phyloP scores from a whole-genome alignment of 2,888 invertebrate species.

The Torymus auratus region DNA sequence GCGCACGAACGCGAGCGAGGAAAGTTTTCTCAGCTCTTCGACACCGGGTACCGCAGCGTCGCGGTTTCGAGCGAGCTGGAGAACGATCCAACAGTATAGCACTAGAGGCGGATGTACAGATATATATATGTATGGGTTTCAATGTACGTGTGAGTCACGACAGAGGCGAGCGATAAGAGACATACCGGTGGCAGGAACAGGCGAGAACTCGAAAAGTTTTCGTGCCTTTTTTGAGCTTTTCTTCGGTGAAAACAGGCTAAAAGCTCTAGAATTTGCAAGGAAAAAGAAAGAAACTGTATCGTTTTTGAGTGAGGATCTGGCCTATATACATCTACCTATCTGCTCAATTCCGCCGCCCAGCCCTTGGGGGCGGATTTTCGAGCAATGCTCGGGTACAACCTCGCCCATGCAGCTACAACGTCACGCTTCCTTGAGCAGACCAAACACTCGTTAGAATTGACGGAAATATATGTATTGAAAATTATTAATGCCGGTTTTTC shows the following conservation, averaged over 20 bases:
- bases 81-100: neutral
- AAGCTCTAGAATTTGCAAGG: too few species aligned
- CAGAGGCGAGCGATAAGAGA: conserved; percentile 38
- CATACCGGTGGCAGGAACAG: neutral
- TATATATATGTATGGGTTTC: neutral
- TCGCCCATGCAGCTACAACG: too few species aligned
- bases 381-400: neutral
- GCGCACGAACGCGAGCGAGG: neutral
- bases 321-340: conserved; percentile 15
- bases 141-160: neutral
- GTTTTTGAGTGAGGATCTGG: neutral
- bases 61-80: conserved; percentile 33
- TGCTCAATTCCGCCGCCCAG: neutral
- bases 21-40: conserved; percentile 53
- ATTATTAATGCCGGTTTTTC: conserved; percentile 32
- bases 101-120: too few species aligned
- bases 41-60: conserved; percentile 46
- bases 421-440: neutral
- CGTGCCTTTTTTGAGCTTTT: conserved; percentile 69
- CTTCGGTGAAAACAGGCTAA: conserved; percentile 40
- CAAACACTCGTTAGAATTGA: conserved; percentile 41
- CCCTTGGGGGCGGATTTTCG: conserved; percentile 26
- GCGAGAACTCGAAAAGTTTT: conserved; percentile 68
- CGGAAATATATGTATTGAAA: conserved; percentile 19
- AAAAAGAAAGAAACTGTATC: too few species aligned